Base-by-base conservation (phyloP, 2,113 vertebrate species). In the Zingel zingel region DNA sequence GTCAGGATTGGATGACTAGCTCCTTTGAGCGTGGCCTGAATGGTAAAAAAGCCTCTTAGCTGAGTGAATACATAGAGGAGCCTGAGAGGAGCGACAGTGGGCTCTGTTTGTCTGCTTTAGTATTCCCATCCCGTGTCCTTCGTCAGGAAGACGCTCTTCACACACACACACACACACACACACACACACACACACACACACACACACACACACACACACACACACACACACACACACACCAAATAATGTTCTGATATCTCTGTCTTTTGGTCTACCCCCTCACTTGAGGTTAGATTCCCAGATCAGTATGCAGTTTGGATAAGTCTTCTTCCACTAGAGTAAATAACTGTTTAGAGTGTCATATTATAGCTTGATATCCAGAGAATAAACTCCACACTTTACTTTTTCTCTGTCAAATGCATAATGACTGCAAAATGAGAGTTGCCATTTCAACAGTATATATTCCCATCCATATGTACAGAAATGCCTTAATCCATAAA, bases 11-110 rank as follows among this genome's bases (percentile, higher is more conserved):
- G 93, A 93, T 93, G 92, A 93, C 89, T 93, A 89, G 90, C 89
- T 92, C 89, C 93, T 94, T 94, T 94, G 93, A 93, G 91, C 91
- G 93, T 92, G 93, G 90, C 82, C 89, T 93, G 92, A 93, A 94
- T 92, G 90, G 84, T 74, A 86, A 94, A 89, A 93, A 92, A 95
- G 93, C 91, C 91, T 92, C 92, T 94, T 93, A 93, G 88, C 92
- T 69, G 71, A 87, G 92, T 91, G 93, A 94, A 94, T 93, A 86
- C 93, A 93, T 92, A 94, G 93, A 93, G 88, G 85, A 89, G 91
- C 85, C 90, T 86, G 89, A 90, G 89, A 88, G 81, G 74, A 91
- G 71, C 82, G 91, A 93, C 92, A 92, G 88, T 92, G 93, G 88
- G 85, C 92, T 92, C 94, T 92, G 91, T 94, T 91, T 93, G 86